phyloP scores from a whole-genome alignment of 2,888 invertebrate species.

The Andrena dorsata region DNA sequence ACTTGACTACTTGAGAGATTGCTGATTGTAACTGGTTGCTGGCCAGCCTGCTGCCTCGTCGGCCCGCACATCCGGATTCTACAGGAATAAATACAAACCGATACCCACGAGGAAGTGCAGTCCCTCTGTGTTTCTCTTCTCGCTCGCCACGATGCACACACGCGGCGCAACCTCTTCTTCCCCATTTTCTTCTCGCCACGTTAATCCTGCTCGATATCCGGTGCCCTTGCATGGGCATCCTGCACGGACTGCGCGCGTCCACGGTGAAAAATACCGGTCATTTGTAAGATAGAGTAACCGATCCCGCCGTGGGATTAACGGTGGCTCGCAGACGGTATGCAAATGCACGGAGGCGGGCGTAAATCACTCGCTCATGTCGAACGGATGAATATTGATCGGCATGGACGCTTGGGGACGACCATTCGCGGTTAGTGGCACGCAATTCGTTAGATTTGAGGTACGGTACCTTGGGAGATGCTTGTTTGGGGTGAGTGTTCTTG shows the following conservation, averaged over 20 bases:
- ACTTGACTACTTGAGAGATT: slow-evolving; percentile 68
- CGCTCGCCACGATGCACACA: slow-evolving; percentile 19
- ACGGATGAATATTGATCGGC: slow-evolving; percentile 23
- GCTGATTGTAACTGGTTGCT: slow-evolving; percentile 64
- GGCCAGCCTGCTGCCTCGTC: slow-evolving; percentile 44
- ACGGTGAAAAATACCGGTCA: slow-evolving; percentile 29
- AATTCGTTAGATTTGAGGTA: not conserved
- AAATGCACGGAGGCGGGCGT: slow-evolving; percentile 7
- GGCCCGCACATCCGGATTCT: slow-evolving; percentile 64
- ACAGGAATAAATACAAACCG: slow-evolving; percentile 54
- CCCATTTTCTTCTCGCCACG: not conserved
- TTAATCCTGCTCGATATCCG: slow-evolving; percentile 12
- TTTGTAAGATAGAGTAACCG: slow-evolving; percentile 14
- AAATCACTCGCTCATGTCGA: slow-evolving; percentile 30
- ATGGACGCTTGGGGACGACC: not conserved
- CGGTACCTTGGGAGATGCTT: not conserved
- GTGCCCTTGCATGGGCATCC: slow-evolving; percentile 6
- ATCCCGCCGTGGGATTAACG: slow-evolving; percentile 23
- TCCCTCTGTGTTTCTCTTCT: slow-evolving; percentile 39
- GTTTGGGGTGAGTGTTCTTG: not conserved
- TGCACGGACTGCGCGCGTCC: not conserved
- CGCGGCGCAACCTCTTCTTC: not conserved
- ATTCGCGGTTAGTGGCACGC: not conserved
- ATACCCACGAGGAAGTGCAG: slow-evolving; percentile 49
- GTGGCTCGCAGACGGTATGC: slow-evolving; percentile 23